A percentile compares a stretch with the other conserved stretches of the same genome.
These are phyloP conservation scores for Equus przewalskii DNA, from an alignment of 2,113 vertebrate genomes.

Conservation along the genomic window DNA sequence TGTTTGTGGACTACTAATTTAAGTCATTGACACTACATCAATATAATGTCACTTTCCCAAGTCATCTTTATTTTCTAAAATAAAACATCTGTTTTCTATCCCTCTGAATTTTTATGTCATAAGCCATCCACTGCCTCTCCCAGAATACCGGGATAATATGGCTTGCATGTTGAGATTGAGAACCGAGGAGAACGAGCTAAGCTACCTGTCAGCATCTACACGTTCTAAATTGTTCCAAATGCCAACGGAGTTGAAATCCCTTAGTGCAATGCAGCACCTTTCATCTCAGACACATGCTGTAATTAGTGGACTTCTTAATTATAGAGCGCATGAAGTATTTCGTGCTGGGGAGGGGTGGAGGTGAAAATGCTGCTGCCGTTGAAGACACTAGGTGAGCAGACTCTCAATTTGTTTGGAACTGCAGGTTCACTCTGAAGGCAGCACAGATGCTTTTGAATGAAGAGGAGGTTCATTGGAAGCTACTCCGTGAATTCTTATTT, in stretches of 20 bases:
- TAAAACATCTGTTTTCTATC: background rate
- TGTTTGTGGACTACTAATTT: too few species aligned
- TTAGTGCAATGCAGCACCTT: background rate
- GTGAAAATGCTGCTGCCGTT: background rate
- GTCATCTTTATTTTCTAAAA: background rate
- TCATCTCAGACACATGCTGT: background rate
- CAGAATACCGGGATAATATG: background rate
- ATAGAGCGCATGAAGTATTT: background rate
- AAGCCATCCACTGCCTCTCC: background rate
- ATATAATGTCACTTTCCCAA: too few species aligned
- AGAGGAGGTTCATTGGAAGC: background rate
- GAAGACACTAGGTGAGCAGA: background rate
- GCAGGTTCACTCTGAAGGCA: background rate
- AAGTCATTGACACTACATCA: too few species aligned
- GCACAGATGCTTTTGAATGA: too few species aligned
- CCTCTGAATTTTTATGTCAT: background rate
- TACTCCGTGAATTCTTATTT: background rate
- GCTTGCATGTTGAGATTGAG: background rate
- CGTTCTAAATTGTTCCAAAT: background rate
- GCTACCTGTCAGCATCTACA: background rate
- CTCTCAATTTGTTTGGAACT: background rate
- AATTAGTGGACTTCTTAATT: slow-evolving; percentile 70
- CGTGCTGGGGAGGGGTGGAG: rapidly evolving
- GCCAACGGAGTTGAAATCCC: background rate
- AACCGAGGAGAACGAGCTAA: background rate